A percentile compares a stretch with the other conserved stretches of the same genome.
These are phyloP conservation scores for Rachycentron canadum DNA, from an alignment of 2,797 vertebrate genomes.

Conservation along the genomic window DNA sequence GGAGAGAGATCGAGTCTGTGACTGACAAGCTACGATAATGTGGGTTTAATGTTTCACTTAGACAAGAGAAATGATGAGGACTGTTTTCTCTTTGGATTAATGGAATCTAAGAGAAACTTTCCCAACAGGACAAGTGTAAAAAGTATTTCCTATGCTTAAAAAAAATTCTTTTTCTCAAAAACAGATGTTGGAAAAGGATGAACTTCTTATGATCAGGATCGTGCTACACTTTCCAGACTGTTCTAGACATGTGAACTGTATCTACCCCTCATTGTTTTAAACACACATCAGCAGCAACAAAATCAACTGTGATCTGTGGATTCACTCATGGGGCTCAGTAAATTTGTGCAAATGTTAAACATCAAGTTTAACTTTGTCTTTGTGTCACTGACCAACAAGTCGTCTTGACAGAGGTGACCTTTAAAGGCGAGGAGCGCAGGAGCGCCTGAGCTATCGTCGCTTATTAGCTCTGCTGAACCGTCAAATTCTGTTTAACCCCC, in stretches of 20 bases:
- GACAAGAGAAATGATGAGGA: background rate
- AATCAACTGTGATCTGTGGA: background rate
- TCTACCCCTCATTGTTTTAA: background rate
- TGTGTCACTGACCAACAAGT: too few relatives aligned
- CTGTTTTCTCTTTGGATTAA: background rate
- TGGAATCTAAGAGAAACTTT: background rate
- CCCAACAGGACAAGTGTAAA: too few relatives aligned
- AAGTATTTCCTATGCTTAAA: too few relatives aligned
- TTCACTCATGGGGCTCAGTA: background rate
- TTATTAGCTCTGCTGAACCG: background rate
- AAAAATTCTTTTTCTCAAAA: background rate
- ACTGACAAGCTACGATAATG: background rate
- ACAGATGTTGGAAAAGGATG: constrained; percentile 2
- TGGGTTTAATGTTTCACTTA: constrained; percentile 3
- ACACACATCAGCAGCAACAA: background rate
- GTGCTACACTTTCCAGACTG: background rate
- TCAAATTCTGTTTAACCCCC: background rate
- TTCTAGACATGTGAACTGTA: background rate
- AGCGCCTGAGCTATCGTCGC: background rate
- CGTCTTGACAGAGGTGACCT: background rate
- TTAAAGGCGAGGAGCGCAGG: background rate
- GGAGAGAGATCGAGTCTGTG: background rate
- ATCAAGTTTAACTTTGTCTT: background rate
- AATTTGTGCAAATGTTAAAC: background rate
- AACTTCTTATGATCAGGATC: background rate